These are phyloP conservation scores for Tretioscincus oriximinensis DNA, from an alignment of 2,113 vertebrate species.

Conservation along the genomic window DNA sequence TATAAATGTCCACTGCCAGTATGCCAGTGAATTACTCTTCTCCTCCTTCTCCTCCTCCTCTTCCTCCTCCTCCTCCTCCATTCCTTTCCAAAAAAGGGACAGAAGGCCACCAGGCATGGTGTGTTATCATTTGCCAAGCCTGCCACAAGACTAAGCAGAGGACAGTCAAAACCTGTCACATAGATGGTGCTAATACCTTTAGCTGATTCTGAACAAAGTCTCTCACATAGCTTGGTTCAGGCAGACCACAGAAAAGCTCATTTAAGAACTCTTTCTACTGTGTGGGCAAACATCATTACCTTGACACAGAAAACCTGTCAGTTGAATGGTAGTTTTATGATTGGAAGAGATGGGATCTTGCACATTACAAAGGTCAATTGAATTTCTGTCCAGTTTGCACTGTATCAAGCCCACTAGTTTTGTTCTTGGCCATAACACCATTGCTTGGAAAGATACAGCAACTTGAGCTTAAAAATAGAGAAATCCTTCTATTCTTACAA, in stretches of 20 bases:
- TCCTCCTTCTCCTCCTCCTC: too few relatives aligned
- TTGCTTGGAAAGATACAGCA: neutral
- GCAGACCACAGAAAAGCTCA: neutral
- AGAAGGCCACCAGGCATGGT: too few relatives aligned
- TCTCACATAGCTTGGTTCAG: too few relatives aligned
- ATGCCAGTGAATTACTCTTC: slow-evolving; percentile 24
- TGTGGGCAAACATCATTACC: neutral
- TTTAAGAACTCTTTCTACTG: neutral
- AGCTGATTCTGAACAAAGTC: too few relatives aligned
- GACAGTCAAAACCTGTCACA: too few relatives aligned
- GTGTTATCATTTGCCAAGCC: too few relatives aligned
- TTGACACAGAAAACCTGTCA: neutral
- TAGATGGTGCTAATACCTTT: too few relatives aligned
- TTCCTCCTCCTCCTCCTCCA: too few relatives aligned
- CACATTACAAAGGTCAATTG: slow-evolving; percentile 8
- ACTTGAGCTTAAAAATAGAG: neutral
- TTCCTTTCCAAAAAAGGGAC: too few relatives aligned
- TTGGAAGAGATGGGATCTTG: neutral
- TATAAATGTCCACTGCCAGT: slow-evolving; percentile 23
- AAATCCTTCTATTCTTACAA: neutral
- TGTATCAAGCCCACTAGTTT: neutral
- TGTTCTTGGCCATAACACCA: neutral
- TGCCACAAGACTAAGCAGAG: too few relatives aligned
- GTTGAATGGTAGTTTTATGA: neutral
- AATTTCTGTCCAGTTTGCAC: slow-evolving; percentile 1